Percentiles rank a stretch among this genome's conserved stretches.
phyloP scores from a whole-genome alignment of 2,113 vertebrate genomes.

The Damaliscus lunatus region DNA sequence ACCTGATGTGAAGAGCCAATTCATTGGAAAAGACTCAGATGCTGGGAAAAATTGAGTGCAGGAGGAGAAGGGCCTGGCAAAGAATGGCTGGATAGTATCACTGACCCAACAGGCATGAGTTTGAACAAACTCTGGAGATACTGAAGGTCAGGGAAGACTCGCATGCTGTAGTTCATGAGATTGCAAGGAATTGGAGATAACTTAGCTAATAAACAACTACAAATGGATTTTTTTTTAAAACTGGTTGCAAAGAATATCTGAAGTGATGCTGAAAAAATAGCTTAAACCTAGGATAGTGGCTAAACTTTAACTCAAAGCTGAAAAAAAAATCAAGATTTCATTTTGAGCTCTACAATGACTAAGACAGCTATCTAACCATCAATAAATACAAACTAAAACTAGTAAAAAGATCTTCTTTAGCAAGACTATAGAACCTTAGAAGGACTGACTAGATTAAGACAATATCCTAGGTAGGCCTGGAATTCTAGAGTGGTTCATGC shows the following conservation, averaged over 20 bases:
- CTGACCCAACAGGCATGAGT: accelerated
- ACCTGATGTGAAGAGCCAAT: not conserved
- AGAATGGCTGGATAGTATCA: not conserved
- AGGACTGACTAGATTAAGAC: not conserved
- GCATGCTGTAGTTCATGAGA: not conserved
- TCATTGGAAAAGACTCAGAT: not conserved
- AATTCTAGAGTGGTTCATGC: not conserved
- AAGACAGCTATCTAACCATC: not conserved
- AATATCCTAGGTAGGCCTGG: not conserved
- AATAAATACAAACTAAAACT: not conserved
- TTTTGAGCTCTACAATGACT: not conserved
- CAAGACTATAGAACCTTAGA: not conserved
- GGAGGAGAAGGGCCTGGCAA: not conserved
- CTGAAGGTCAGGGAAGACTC: not conserved
- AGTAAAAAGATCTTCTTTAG: not conserved
- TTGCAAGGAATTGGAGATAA: not conserved
- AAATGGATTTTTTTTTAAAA: not conserved
- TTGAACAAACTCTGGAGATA: not conserved
- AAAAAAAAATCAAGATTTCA: not conserved
- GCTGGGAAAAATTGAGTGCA: not conserved
- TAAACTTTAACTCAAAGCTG: not conserved
- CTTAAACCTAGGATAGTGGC: not conserved
- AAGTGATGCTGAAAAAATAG: not conserved
- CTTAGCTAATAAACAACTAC: not conserved
- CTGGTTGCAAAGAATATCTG: not conserved